Evolutionary conservation across 37 sponge, comb jelly and placozoan species (phyloP).

Genomic region (Aplysina aerophoba): DNA sequence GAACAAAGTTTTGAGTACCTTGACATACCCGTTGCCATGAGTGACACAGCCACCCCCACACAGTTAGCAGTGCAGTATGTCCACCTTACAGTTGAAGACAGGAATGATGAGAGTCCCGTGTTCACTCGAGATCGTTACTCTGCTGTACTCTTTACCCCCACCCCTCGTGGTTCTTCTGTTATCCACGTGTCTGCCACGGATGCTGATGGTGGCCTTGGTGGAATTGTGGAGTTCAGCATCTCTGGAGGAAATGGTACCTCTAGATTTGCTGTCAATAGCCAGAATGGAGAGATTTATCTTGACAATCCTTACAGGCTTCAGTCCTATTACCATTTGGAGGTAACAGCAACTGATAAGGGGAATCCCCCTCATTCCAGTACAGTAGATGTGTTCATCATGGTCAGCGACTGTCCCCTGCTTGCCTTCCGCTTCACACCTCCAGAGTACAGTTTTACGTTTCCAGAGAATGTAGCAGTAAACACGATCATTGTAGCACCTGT

Average conservation of each 20-base stretch:
- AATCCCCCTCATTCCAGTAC: slow-evolving; percentile 16
- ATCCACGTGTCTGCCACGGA: slow-evolving; percentile 63
- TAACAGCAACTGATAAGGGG: slow-evolving; percentile 67
- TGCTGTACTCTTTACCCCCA: slow-evolving; percentile 2
- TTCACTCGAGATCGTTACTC: slow-evolving; percentile 2
- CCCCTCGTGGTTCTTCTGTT: neutral
- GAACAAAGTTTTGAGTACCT: neutral
- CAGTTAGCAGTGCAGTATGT: slow-evolving; percentile 2
- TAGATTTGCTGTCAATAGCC: neutral
- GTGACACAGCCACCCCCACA: neutral
- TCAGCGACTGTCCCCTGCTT: slow-evolving; percentile 24
- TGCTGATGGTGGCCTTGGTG: slow-evolving; percentile 54
- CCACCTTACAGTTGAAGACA: neutral
- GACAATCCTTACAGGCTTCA: neutral
- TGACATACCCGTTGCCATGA: slow-evolving; percentile 1
- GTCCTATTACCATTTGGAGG: slow-evolving; percentile 36
- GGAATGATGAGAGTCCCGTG: slow-evolving; percentile 17
- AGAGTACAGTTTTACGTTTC: neutral
- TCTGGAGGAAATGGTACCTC: slow-evolving; percentile 2
- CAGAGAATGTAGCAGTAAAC: slow-evolving; percentile 40
- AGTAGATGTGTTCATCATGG: slow-evolving; percentile 28
- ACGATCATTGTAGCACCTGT: neutral
- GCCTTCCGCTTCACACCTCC: neutral
- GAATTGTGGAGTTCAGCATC: slow-evolving; percentile 31
- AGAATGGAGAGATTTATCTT: neutral